A percentile compares a stretch with the other conserved stretches of the same genome.
Conservation (phyloP, 2,888 invertebrate species). For the Apotomis betuletana region DNA sequence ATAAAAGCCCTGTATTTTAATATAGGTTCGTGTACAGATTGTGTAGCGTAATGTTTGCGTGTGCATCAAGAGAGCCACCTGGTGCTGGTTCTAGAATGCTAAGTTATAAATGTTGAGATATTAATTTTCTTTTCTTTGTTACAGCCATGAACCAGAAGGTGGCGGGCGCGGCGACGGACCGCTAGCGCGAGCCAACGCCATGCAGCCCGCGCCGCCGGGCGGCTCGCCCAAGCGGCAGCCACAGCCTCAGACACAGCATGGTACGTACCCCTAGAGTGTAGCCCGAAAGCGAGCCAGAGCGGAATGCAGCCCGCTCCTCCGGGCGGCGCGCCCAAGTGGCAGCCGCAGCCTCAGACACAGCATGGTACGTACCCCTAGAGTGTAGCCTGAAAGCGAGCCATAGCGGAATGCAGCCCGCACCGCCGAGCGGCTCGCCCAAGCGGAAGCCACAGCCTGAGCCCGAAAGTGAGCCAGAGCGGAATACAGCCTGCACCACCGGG, state of each 20-base stretch:
- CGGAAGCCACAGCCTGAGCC: constrained; percentile 66
- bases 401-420: constrained; percentile 54
- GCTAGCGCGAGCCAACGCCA: constrained; percentile 82
- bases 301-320: constrained; percentile 63
- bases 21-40: background rate
- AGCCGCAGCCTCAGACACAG: constrained; percentile 57
- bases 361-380: constrained; percentile 58
- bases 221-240: constrained; percentile 79
- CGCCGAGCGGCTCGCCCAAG: constrained; percentile 79
- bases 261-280: constrained; percentile 50
- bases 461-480: too few species aligned
- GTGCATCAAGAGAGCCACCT: too few species aligned
- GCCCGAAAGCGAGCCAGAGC: constrained; percentile 17
- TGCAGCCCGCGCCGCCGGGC: constrained; percentile 80
- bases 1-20: background rate
- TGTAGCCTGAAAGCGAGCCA: constrained; percentile 19
- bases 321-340: constrained; percentile 79
- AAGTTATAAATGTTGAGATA: constrained; percentile 6
- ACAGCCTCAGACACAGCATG: constrained; percentile 56
- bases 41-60: too few species aligned
- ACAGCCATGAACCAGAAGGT: constrained; percentile 87
- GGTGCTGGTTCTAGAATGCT: too few species aligned
- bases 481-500: constrained; percentile 69
- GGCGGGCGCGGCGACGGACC: constrained; percentile 85
- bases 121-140: constrained; percentile 60